These are phyloP conservation scores for Drosophila pseudotalamancana DNA, from an alignment of 2,888 invertebrate species.

Conservation along the genomic window DNA sequence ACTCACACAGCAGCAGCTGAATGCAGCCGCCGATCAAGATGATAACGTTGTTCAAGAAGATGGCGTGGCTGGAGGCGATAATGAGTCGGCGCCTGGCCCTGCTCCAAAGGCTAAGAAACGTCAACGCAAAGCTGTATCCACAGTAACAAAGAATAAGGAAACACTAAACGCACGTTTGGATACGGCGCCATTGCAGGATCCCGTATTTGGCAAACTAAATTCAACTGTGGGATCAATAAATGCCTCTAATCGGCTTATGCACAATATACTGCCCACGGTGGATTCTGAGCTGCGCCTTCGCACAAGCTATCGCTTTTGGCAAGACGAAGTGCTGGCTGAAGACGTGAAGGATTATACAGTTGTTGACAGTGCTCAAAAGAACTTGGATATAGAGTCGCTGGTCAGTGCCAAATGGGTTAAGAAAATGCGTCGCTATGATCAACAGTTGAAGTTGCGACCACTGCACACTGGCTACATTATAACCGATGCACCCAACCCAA, in stretches of 20 bases:
- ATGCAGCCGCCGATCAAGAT: slow-evolving; percentile 64
- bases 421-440: slow-evolving; percentile 58
- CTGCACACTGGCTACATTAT: slow-evolving; percentile 82
- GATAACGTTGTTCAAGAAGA: slow-evolving; percentile 52
- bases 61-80: slow-evolving; percentile 44
- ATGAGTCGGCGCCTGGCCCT: slow-evolving; percentile 36
- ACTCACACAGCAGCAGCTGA: slow-evolving; percentile 61
- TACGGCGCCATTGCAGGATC: slow-evolving; percentile 85
- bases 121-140: slow-evolving; percentile 73
- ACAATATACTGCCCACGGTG: slow-evolving; percentile 86
- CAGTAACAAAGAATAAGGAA: slow-evolving; percentile 84
- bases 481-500: slow-evolving; percentile 79
- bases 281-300: slow-evolving; percentile 83
- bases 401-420: slow-evolving; percentile 61
- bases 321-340: slow-evolving; percentile 37
- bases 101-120: slow-evolving; percentile 76
- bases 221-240: slow-evolving; percentile 87
- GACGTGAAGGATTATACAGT: slow-evolving; percentile 62
- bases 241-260: slow-evolving; percentile 87
- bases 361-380: slow-evolving; percentile 20
- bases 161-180: slow-evolving; percentile 83
- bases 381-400: slow-evolving; percentile 33
- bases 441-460: slow-evolving; percentile 73
- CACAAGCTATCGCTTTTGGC: slow-evolving; percentile 81
- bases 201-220: slow-evolving; percentile 87